Conservation (phyloP, 1,140 invertebrate species). For the Drosophila tropicalis region DNA sequence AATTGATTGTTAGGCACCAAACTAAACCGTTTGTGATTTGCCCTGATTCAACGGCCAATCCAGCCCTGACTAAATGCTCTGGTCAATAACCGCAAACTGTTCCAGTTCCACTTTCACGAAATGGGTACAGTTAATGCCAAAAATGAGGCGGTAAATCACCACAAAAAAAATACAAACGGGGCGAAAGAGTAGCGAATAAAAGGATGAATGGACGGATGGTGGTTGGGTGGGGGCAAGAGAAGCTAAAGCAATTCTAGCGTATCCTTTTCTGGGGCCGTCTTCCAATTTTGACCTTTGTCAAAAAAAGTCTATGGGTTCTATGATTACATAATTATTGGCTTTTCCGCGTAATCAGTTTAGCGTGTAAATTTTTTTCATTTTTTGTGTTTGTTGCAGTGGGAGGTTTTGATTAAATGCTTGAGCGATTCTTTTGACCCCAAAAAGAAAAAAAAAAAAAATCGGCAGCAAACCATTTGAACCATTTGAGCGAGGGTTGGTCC, state of each 20-base stretch:
- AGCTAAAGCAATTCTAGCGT: slow-evolving; percentile 8
- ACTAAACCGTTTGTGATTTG: no score
- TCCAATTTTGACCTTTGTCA: slow-evolving; percentile 41
- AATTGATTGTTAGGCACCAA: no score
- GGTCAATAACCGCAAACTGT: slow-evolving; percentile 63
- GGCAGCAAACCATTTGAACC: slow-evolving; percentile 25
- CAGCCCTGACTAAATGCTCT: slow-evolving; percentile 22
- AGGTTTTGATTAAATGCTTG: slow-evolving; percentile 58
- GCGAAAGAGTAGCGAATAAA: neutral
- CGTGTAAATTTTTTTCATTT: slow-evolving; percentile 55
- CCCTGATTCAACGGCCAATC: neutral
- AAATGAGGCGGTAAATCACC: slow-evolving; percentile 18
- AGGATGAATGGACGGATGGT: no score
- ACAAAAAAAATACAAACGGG: neutral
- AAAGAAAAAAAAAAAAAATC: slow-evolving; percentile 26
- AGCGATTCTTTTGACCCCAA: slow-evolving; percentile 56
- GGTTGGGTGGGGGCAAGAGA: neutral
- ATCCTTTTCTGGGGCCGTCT: slow-evolving; percentile 27
- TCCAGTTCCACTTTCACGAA: slow-evolving; percentile 39
- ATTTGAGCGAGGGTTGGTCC: slow-evolving; percentile 21
- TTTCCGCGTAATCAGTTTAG: slow-evolving; percentile 67
- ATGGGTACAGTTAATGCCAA: slow-evolving; percentile 11
- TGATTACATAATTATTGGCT: slow-evolving; percentile 69
- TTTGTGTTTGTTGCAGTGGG: no score
- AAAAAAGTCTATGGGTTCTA: slow-evolving; percentile 49